A percentile compares a stretch with the other conserved stretches of the same genome.
Conservation (phyloP, 2,888 invertebrate species). For the Epinotia bilunana region DNA sequence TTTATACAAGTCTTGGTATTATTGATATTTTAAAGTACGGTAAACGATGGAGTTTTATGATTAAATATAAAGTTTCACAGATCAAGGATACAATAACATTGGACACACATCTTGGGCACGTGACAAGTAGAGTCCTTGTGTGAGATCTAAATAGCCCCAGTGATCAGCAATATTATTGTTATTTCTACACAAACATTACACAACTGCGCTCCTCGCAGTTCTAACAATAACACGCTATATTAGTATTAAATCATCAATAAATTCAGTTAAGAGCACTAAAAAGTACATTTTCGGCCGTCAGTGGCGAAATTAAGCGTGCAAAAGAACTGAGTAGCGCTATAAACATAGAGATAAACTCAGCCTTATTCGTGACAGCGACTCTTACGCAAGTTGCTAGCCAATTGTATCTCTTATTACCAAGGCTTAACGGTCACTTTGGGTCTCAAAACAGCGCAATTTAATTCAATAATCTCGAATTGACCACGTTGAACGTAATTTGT, state of each 20-base stretch:
- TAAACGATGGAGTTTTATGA: too few relatives aligned
- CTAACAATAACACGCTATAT: conserved; percentile 12
- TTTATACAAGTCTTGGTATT: too few relatives aligned
- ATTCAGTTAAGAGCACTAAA: conserved; percentile 7
- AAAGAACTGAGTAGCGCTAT: conserved; percentile 13
- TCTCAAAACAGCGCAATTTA: conserved; percentile 6
- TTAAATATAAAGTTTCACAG: not conserved
- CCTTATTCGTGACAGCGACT: conserved; percentile 2
- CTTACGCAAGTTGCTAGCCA: conserved; percentile 16
- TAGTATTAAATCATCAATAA: conserved; percentile 19
- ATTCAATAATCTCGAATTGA: conserved; percentile 43
- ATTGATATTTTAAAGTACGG: too few relatives aligned
- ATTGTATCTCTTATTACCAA: conserved; percentile 15
- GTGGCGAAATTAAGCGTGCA: conserved; percentile 11
- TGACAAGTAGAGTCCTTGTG: conserved; percentile 2
- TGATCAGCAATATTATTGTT: conserved; percentile 16
- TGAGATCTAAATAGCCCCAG: conserved; percentile 9
- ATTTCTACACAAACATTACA: conserved; percentile 4
- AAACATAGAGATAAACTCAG: conserved; percentile 18
- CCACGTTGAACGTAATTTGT: conserved; percentile 43
- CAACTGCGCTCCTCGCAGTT: conserved; percentile 1
- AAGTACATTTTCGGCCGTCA: not conserved
- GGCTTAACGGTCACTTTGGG: not conserved
- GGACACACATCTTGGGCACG: not conserved
- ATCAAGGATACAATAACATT: not conserved